Base-by-base conservation (phyloP, 2,113 vertebrate species). In the Onychostoma macrolepis region DNA sequence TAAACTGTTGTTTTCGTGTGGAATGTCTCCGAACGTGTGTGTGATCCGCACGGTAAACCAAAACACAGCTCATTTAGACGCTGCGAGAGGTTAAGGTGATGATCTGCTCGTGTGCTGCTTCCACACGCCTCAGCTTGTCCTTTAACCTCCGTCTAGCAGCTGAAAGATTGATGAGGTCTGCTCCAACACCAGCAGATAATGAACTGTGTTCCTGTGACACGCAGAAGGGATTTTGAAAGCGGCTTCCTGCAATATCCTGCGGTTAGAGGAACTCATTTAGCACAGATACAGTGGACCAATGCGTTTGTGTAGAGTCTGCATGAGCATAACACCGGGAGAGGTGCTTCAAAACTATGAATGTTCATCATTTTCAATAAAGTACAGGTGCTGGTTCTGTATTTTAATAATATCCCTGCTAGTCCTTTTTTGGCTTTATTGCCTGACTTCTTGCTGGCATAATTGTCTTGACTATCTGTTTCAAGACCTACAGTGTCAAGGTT, bases 1-100 rank as follows among this genome's bases (percentile, higher is more conserved):
- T 94, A 84, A 84, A 92, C 91, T 90, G 91, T 92, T 91, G 92
- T 93, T 88, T 91, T 89, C 78, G 89, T 92, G 92, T 93, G 90
- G 90, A 94, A 82, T 48, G 83, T 61, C 87, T 95, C 90, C 92
- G 92, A 93, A 93, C 90, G 90, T 94, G 90, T 93, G 69, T 43
- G 26, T 91, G 84, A 86, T 71, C 61, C 48, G 28, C 90, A 86
- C 72, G 65, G 82, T 48, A 43, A 92, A 86, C 93, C 91, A 92
- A 92, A 94, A 93, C 89, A 87, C 89, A 89, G 90, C 67, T 75
- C 33, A 28, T 82, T 67, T 82, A 71, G 28, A 53, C 28, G 69
- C 81, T 9, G 41, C 4, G 17, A 69, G 26, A 67, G 81, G 81
- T 50, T 69, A 19, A 11, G 67, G 33, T 74, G 43, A 58, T 3